phyloP scores from a whole-genome alignment of 2,797 vertebrate genomes.

The Poeciliopsis infans region DNA sequence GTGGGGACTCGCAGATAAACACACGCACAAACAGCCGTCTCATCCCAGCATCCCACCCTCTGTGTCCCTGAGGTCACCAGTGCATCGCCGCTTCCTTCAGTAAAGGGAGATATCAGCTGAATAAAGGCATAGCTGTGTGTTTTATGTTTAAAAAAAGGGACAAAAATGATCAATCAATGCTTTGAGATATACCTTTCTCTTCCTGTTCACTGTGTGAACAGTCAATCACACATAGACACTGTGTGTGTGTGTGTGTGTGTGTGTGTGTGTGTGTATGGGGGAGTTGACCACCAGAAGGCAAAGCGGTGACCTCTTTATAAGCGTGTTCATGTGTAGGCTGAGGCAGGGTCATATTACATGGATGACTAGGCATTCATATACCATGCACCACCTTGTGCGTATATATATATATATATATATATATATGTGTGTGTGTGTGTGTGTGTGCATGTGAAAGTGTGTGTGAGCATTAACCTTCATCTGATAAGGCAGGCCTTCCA shows the following conservation, averaged over 20 bases:
- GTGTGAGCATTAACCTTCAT: background rate
- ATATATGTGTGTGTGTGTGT: slow-evolving; percentile 1
- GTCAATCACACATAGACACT: no score
- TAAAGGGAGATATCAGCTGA: slow-evolving; percentile 51
- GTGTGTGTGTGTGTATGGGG: background rate
- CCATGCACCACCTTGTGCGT: slow-evolving; percentile 60
- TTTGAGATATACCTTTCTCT: background rate
- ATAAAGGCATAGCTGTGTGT: slow-evolving; percentile 13
- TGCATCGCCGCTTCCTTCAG: slow-evolving; percentile 42
- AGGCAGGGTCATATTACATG: slow-evolving; percentile 64
- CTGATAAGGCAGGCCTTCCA: background rate
- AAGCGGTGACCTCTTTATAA: slow-evolving; percentile 68
- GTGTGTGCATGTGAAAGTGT: background rate
- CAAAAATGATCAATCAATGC: slow-evolving; percentile 8
- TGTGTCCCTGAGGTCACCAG: slow-evolving; percentile 39
- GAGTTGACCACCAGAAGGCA: slow-evolving; percentile 61
- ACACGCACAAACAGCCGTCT: slow-evolving; percentile 44
- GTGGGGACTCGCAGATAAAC: slow-evolving; percentile 50
- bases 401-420: slow-evolving; percentile 19
- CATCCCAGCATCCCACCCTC: slow-evolving; percentile 43
- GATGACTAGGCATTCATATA: slow-evolving; percentile 68
- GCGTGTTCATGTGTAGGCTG: slow-evolving; percentile 42
- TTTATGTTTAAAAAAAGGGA: slow-evolving; percentile 17
- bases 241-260: slow-evolving; percentile 10
- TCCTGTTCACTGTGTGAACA: background rate